A percentile compares a stretch with the other conserved stretches of the same genome.
Conservation (phyloP, 2,888 invertebrate genomes). For the Archips xylosteana region DNA sequence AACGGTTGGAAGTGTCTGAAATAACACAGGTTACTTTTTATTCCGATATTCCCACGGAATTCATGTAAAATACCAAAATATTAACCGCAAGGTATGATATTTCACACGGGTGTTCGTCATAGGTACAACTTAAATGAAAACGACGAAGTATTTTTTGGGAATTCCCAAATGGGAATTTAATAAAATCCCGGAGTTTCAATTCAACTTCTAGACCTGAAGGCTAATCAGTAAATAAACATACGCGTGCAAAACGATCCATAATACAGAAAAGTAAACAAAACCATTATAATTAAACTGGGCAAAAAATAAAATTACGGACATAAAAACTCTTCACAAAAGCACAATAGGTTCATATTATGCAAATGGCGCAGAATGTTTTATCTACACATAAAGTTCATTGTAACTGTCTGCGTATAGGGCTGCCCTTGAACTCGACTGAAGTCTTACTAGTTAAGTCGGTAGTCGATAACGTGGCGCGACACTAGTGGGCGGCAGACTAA, state of each 20-base stretch:
- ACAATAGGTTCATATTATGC: slow-evolving; percentile 29
- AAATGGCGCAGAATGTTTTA: slow-evolving; percentile 18
- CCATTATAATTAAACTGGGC: slow-evolving; percentile 2
- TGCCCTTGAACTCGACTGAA: slow-evolving; percentile 62
- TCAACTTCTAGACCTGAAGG: no score
- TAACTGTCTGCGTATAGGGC: slow-evolving; percentile 28
- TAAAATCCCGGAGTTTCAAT: no score
- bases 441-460: slow-evolving; percentile 59
- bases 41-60: no score
- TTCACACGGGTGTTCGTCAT: no score
- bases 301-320: slow-evolving; percentile 21
- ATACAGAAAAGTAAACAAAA: not conserved
- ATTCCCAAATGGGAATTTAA: no score
- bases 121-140: no score
- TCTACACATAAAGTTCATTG: slow-evolving; percentile 17
- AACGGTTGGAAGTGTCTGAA: no score
- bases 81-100: no score
- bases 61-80: no score
- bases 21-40: no score
- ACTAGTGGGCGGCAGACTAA: slow-evolving; percentile 44
- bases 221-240: no score
- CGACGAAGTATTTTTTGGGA: no score
- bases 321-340: slow-evolving; percentile 16
- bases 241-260: not conserved
- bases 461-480: slow-evolving; percentile 47